Base-by-base conservation (phyloP, 2,888 invertebrate species). In the Mimumesa dahlbomi region DNA sequence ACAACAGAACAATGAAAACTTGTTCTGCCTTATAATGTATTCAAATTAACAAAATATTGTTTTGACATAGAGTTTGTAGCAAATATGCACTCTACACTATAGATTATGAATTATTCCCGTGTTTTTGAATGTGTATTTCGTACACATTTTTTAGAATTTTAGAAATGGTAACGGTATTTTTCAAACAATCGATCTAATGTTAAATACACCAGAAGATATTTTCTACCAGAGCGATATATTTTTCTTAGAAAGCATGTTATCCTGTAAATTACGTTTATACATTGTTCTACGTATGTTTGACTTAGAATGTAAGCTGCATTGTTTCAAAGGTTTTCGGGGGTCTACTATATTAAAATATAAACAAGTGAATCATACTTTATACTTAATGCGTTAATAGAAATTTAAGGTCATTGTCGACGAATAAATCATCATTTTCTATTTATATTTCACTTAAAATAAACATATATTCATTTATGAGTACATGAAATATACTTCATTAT, bases 181-280 rank as follows among this genome's bases (percentile, higher is more conserved):
- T 13, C 6, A 18, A 22, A 38, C 14, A 13, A 48, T 21, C 38
- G 13, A n/a, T n/a, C n/a, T n/a, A n/a, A n/a, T n/a, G 49, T 50
- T 64, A 29, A 16, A 29, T 58, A 45, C 54, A 11, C 29, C 11
- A 31, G 14, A 6, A 31, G n/a, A 59, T 49, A 49, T 49, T 65
- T 50, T 40, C 40, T 66, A 54, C 29, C 9, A 66, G 45, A 61
- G 22, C 19, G 42, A 14, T 61, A 13, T 70, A 65, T 50, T 59
- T 57, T 70, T 57, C 52, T 22, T 68, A 63, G n/a, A 40, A 38
- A 16, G 52, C 18, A 54, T 36, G 45, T 64, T 21, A 29, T n/a
- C 40, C 50, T 50, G 9, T 21, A 45, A 43, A 45, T 11, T 29
- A 14, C 14, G 45, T 9, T 25, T 57, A 42, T 6, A 7, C 19